These are phyloP conservation scores for Rhaphigaster nebulosa DNA, from an alignment of 2,888 invertebrate species.

Conservation along the genomic window DNA sequence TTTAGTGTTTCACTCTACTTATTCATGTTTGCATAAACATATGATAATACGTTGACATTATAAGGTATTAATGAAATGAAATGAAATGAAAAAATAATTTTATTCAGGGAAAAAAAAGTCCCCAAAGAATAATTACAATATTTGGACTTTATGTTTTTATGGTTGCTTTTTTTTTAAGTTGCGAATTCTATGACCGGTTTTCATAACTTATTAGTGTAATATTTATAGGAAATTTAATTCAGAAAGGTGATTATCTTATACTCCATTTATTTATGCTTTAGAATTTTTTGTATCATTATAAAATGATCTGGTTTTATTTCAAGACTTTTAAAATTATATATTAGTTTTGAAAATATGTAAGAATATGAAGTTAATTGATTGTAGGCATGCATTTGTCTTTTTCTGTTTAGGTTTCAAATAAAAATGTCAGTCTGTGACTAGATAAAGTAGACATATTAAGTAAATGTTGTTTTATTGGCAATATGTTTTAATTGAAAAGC, in stretches of 20 bases:
- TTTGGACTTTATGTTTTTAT: too few species aligned
- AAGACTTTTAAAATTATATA: background rate
- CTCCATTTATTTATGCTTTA: background rate
- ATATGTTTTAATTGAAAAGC: background rate
- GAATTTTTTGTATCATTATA: background rate
- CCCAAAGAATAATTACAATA: too few species aligned
- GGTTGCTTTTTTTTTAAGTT: background rate
- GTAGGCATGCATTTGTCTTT: background rate
- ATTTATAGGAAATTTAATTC: background rate
- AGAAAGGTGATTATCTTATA: background rate
- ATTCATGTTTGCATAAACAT: slow-evolving; percentile 8
- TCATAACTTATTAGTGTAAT: background rate
- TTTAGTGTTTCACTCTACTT: background rate
- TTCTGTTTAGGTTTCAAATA: background rate
- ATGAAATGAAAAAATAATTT: too few species aligned
- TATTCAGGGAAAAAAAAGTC: too few species aligned
- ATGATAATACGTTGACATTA: background rate
- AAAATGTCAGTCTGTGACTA: background rate
- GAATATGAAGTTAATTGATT: background rate
- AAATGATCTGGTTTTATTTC: background rate
- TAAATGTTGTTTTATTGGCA: background rate
- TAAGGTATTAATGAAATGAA: background rate
- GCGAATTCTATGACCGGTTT: background rate
- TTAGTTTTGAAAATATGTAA: background rate
- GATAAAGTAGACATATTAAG: background rate